Base-by-base conservation (phyloP, 2,888 invertebrate genomes). In the Lycocerus yunnanus region DNA sequence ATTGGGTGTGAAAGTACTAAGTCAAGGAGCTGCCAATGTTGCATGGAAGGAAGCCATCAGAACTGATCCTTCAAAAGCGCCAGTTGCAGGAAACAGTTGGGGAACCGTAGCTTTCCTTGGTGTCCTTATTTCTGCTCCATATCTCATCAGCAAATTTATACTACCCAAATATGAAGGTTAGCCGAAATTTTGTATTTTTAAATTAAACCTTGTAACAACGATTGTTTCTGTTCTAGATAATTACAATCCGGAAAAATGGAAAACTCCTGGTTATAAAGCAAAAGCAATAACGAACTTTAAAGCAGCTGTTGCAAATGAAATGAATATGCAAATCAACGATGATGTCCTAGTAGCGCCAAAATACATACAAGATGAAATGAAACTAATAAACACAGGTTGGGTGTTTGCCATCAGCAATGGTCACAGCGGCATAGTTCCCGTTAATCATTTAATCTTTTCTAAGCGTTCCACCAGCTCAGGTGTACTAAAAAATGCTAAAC, bases 91-190 rank as follows among this genome's bases (percentile, higher is more conserved):
- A 58, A 92, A 94, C 3, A 90, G 91, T 68, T 98, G 97, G 98
- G 96, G 98, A 0, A 93, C 97, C 11, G 85, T 98, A 3, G 90
- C 97, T 81, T 98, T 98, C 88, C 90, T 98, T 82, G 94, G 94
- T 3, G 92, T 97, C 71, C 92, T 98, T 66, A 90, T 97, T 69
- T 95, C 96, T 0, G 97, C 96, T 10, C 98, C 99, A 0, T 98
- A 97, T 89, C 89, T 99, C 66, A 93, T 97, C 77, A 94, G 95
- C 88, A 94, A 93, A 85, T 90, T 97, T 86, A 86, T 97, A 86
- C 86, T 97, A 76, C 92, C 91, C 20, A 88, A 91, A 81, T 91
- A 91, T 84, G 90, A 89, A 88, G 89, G 93, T 93, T 82, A n/a
- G 43, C n/a, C 88, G 18, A 9, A 6, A n/a, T 18, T 63, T 18